phyloP scores from a whole-genome alignment of 2,113 vertebrate species.

The Capreolus pygargus region DNA sequence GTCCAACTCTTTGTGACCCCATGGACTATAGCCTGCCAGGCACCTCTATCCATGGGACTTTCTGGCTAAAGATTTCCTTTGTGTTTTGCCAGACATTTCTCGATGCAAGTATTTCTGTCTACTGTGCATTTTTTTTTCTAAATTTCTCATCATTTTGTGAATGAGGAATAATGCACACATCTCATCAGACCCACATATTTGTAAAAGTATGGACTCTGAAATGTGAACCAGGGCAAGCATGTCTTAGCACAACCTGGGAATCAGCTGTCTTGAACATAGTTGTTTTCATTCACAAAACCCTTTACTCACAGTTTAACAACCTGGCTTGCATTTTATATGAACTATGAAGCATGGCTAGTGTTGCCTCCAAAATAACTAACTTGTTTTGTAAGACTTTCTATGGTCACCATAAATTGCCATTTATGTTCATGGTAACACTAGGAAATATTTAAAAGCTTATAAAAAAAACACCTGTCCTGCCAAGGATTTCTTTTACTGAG shows the following conservation, averaged over 20 bases:
- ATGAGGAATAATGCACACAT: not conserved
- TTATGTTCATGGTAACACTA: not conserved
- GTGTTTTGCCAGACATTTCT: slow-evolving; percentile 31
- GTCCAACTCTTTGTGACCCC: not conserved
- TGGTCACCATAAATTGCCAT: not conserved
- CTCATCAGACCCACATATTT: not conserved
- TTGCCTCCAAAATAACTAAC: not conserved
- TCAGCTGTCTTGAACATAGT: not conserved
- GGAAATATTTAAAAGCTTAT: not conserved
- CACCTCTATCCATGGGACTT: not conserved
- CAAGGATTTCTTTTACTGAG: not conserved
- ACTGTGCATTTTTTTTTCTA: not conserved
- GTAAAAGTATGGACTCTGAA: not conserved
- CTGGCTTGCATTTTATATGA: not conserved
- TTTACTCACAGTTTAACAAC: not conserved
- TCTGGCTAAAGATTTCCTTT: slow-evolving; percentile 26
- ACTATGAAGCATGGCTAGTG: not conserved
- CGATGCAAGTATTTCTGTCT: not conserved
- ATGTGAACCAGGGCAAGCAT: not conserved
- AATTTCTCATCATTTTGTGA: not conserved
- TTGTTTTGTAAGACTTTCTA: not conserved
- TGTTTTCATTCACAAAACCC: not conserved
- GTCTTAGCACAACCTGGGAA: not conserved
- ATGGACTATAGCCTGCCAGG: not conserved
- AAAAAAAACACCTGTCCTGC: not conserved